Base-by-base conservation (phyloP, 2,797 vertebrate genomes). In the Scyliorhinus canicula region DNA sequence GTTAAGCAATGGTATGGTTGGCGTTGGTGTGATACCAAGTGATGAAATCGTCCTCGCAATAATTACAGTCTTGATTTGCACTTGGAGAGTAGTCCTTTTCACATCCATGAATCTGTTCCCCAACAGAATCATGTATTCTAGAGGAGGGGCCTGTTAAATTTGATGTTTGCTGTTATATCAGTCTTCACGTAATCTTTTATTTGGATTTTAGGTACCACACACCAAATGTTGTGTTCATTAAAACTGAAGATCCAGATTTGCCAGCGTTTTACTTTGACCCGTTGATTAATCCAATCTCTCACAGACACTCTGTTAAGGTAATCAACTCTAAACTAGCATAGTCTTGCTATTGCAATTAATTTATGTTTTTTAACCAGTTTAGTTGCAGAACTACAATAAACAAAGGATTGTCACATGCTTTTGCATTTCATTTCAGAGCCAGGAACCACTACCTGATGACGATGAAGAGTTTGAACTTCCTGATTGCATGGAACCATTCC, bases 231-330 rank as follows among this genome's bases (percentile, higher is more conserved):
- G 99, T 99, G 84, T 99, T 99, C 95, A 99, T 99, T 97, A 99
- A 99, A 97, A 99, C 99, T 0, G 99, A 99, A 96, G 99, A 99
- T 97, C 99, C 99, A 35, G 99, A 99, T 96, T 97, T 99, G 95
- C 99, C 99, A 14, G 99, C 99, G 0, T 99, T 99, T 97, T 99
- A 99, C 97, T 99, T 99, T 0, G 99, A 99, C 95, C 99, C 99
- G 0, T 97, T 99, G 96, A 99, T 99, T 97, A 99, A 99, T 96
- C 99, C 99, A 44, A 99, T 99, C 96, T 99, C 99, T 95, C 99
- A 99, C 96, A 98, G 99, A 95, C 99, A 99, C 96, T 99, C 99
- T 35, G 99, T 99, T 95, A 99, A 99, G 98, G 99, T 99, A 95
- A 96, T 97, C 93, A 24, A 31, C 8, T 50, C 12, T 65, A 69